Evolutionary conservation across 2,797 vertebrate genomes (phyloP).

Genomic region (Gallinago nigripennis): DNA sequence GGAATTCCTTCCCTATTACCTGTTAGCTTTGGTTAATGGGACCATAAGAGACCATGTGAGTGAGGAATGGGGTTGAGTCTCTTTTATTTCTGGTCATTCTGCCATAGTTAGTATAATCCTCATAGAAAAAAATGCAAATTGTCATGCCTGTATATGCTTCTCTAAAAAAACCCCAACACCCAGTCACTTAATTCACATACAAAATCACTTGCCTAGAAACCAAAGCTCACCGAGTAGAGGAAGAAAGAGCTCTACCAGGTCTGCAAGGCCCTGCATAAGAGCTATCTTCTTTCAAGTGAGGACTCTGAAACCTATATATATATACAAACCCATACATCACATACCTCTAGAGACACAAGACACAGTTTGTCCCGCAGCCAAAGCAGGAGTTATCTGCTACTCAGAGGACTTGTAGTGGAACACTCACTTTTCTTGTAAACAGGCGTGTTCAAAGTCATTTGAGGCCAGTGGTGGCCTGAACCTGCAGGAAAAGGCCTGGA

Average conservation of each 20-base stretch:
- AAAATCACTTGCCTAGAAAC: not conserved
- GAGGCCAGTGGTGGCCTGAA: not conserved
- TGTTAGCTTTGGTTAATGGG: constrained; percentile 74
- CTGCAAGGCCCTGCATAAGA: not conserved
- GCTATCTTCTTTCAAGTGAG: not conserved
- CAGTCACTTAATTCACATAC: not conserved
- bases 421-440: not conserved
- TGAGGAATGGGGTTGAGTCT: constrained; percentile 64
- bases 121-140: not conserved
- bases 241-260: not conserved
- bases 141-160: not conserved
- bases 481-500: not conserved
- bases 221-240: not conserved
- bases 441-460: not conserved
- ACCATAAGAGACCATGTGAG: constrained; percentile 77
- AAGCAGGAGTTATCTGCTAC: not conserved
- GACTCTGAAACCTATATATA: not conserved
- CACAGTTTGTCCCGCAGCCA: constrained; percentile 16
- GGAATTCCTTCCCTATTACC: constrained; percentile 45
- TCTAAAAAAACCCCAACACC: not conserved
- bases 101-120: constrained; percentile 80
- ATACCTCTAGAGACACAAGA: not conserved
- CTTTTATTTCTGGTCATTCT: constrained; percentile 71
- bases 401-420: not conserved
- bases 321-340: not conserved